A percentile compares a stretch with the other conserved stretches of the same genome.
These are phyloP conservation scores for Dasypus novemcinctus DNA, from an alignment of 2,113 vertebrate genomes.

Conservation along the genomic window DNA sequence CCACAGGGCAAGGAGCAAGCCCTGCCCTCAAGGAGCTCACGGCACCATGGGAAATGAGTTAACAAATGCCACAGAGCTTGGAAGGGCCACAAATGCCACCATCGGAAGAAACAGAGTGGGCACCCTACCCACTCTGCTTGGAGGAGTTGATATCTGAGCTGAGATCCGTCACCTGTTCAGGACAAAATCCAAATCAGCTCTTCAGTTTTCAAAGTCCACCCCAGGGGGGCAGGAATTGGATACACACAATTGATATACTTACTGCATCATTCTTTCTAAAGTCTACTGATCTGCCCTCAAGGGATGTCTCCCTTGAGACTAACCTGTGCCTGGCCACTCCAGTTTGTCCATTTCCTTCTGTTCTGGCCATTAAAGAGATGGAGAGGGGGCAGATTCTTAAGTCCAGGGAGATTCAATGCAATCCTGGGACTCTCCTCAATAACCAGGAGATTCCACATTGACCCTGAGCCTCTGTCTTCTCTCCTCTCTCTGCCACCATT, in stretches of 20 bases:
- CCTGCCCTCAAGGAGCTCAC: background rate
- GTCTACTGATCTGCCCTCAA: background rate
- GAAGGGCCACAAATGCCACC: background rate
- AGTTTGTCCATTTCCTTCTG: background rate
- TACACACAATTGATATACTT: background rate
- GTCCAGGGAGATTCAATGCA: background rate
- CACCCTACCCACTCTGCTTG: background rate
- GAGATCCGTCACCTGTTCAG: background rate
- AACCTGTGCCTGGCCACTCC: background rate
- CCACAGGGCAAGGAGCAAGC: accelerated
- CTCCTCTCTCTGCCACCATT: background rate
- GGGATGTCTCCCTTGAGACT: background rate
- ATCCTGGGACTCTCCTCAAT: accelerated
- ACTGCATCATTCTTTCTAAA: background rate
- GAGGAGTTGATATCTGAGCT: background rate
- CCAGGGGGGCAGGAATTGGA: background rate
- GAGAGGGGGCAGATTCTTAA: background rate
- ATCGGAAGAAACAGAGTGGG: background rate
- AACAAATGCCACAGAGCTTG: background rate
- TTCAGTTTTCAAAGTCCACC: background rate
- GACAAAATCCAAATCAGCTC: slow-evolving; percentile 12
- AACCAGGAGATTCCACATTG: accelerated
- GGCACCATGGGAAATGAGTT: too few species aligned
- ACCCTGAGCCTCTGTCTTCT: background rate
- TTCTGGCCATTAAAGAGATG: background rate